Base-by-base conservation (phyloP, 2,797 vertebrate species). In the Heliangelus exortis region DNA sequence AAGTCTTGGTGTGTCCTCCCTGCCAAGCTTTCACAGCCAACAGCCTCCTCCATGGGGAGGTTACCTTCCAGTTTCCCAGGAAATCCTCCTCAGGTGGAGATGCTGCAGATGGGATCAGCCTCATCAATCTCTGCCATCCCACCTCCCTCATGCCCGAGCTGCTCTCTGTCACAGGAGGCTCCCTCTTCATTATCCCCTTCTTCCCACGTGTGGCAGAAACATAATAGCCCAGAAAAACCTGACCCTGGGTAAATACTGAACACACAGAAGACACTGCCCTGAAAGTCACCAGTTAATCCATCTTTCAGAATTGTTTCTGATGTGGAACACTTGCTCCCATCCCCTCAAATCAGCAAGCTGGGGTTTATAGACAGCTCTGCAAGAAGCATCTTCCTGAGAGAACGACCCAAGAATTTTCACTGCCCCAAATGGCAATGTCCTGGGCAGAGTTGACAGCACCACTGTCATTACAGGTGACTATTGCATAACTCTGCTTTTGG, bases 261-360 rank as follows among this genome's bases (percentile, higher is more conserved):
- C 22, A 63, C 36, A 55, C 51, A 41, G 58, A 84, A 82, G 79
- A 72, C 31, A 15, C 55, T 36, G 15, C 55, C 84, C 72, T 92
- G 81, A 62, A 82, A 74, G 58, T 47, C 92, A 74, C 50, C 82
- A 26, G 51, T 53, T 82, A 69, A 82, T 76, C 73, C 1, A 5
- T 74, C 63, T 92, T 89, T 41, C 66, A 89, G 54, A 77, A 77
- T 90, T 31, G 39, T 76, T 95, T 86, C 83, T 87, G 66, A 48
- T 76, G 79, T 8, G 28, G 55, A 91, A 47, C 2, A 2, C 34
- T 89, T 67, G 41, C 29, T 83, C 57, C n/a, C 43, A 48, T 58
- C 50, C 45, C 36, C 63, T 77, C 67, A 61, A 36, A 79, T 69
- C 68, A 67, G 59, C 50, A 71, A 54, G 45, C 23, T 51, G 66